These are phyloP conservation scores for Chloromyia formosa DNA, from an alignment of 2,888 invertebrate species.

Conservation along the genomic window DNA sequence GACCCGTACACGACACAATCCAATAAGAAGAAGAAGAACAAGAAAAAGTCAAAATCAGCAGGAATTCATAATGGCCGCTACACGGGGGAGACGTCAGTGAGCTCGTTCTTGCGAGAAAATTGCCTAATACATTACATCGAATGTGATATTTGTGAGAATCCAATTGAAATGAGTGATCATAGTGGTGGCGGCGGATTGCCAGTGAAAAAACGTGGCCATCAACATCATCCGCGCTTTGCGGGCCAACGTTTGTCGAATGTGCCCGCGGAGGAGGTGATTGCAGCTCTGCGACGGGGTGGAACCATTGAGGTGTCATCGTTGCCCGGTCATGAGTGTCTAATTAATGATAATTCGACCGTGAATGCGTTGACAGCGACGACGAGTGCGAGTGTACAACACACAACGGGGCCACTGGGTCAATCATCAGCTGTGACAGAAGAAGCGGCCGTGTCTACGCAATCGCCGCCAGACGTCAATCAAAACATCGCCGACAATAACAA, in stretches of 20 bases:
- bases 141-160: slow-evolving; percentile 44
- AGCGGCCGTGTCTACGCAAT: not conserved
- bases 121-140: slow-evolving; percentile 20
- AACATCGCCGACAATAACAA: not conserved
- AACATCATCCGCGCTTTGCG: slow-evolving; percentile 77
- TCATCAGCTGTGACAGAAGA: slow-evolving; percentile 24
- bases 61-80: slow-evolving; percentile 46
- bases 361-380: slow-evolving; percentile 37
- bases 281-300: slow-evolving; percentile 62
- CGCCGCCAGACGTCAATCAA: slow-evolving; percentile 18
- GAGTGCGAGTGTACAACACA: not conserved
- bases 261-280: slow-evolving; percentile 64
- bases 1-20: slow-evolving; percentile 41
- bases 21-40: slow-evolving; percentile 52
- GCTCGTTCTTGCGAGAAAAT: slow-evolving; percentile 37
- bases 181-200: slow-evolving; percentile 51
- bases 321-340: slow-evolving; percentile 47
- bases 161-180: slow-evolving; percentile 54
- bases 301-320: slow-evolving; percentile 58
- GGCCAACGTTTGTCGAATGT: slow-evolving; percentile 68
- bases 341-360: slow-evolving; percentile 23
- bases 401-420: slow-evolving; percentile 35
- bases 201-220: slow-evolving; percentile 73
- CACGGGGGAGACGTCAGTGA: slow-evolving; percentile 36
- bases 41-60: slow-evolving; percentile 48